Evolutionary conservation across 2,888 invertebrate species (phyloP).

Genomic region (Leptinotarsa rubiginosa): DNA sequence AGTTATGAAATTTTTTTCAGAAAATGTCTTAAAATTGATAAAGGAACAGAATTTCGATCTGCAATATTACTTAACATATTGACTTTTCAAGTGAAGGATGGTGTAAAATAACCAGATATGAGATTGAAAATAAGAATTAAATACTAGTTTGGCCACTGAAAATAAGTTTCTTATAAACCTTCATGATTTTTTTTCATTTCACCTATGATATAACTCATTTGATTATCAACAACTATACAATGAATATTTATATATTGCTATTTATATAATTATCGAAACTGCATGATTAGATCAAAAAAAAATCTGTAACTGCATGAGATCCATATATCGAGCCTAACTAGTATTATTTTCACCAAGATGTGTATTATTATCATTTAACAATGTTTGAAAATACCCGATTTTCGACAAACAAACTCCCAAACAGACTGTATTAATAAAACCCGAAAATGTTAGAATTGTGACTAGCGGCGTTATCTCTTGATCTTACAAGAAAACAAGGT

Average conservation of each 20-base stretch:
- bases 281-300: slow-evolving; percentile 42
- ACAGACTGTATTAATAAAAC: slow-evolving; percentile 47
- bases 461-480: slow-evolving; percentile 65
- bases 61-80: background rate
- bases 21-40: background rate
- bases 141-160: too few relatives aligned
- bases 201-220: slow-evolving; percentile 29
- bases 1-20: background rate
- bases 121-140: background rate
- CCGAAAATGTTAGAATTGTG: slow-evolving; percentile 64
- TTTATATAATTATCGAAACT: slow-evolving; percentile 42
- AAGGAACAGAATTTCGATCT: background rate
- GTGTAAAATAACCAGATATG: background rate
- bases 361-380: slow-evolving; percentile 16
- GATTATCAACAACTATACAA: slow-evolving; percentile 37
- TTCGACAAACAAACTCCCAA: slow-evolving; percentile 47
- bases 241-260: slow-evolving; percentile 44
- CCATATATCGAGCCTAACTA: slow-evolving; percentile 24
- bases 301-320: slow-evolving; percentile 37
- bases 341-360: slow-evolving; percentile 24
- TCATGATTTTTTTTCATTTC: background rate
- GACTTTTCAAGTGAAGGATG: too few relatives aligned
- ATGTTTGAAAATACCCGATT: slow-evolving; percentile 29
- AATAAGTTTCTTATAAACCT: too few relatives aligned
- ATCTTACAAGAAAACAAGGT: slow-evolving; percentile 57